A percentile compares a stretch with the other conserved stretches of the same genome.
phyloP scores from a whole-genome alignment of 1,140 invertebrate genomes.

The Drosophila jambulina region DNA sequence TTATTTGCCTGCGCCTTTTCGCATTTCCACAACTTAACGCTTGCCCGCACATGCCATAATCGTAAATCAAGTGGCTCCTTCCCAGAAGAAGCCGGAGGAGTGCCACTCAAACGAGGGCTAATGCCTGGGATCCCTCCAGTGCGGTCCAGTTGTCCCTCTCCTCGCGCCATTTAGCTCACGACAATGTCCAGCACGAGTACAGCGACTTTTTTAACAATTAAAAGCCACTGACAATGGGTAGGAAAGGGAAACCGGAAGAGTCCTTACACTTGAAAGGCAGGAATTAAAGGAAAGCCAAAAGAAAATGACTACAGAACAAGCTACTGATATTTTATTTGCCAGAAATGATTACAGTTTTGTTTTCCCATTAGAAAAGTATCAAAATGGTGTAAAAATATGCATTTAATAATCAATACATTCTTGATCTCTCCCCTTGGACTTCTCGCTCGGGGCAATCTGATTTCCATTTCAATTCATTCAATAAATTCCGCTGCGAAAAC shows the following conservation, averaged over 20 bases:
- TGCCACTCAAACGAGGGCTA: constrained; percentile 31
- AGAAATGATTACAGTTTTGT: too few species aligned
- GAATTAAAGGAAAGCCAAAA: background rate
- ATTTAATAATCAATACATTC: constrained; percentile 2
- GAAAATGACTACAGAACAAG: background rate
- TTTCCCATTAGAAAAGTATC: background rate
- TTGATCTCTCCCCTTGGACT: background rate
- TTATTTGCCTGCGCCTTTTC: constrained; percentile 53
- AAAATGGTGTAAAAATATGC: background rate
- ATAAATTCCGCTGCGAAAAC: constrained; percentile 27
- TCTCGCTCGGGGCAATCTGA: background rate
- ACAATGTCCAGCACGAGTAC: constrained; percentile 59
- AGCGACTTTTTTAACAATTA: constrained; percentile 53
- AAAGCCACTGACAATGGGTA: constrained; percentile 9
- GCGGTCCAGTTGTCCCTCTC: constrained; percentile 11
- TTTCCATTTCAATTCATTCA: constrained; percentile 34
- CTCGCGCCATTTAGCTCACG: constrained; percentile 30
- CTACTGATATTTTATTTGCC: background rate
- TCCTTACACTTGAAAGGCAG: background rate
- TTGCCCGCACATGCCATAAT: constrained; percentile 60
- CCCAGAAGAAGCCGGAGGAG: constrained; percentile 9
- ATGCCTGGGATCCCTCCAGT: constrained; percentile 21
- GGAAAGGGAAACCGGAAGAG: background rate
- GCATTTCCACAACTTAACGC: constrained; percentile 66
- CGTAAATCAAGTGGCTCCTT: constrained; percentile 59